phyloP scores from a whole-genome alignment of 2,797 vertebrate species.

The Emys orbicularis region DNA sequence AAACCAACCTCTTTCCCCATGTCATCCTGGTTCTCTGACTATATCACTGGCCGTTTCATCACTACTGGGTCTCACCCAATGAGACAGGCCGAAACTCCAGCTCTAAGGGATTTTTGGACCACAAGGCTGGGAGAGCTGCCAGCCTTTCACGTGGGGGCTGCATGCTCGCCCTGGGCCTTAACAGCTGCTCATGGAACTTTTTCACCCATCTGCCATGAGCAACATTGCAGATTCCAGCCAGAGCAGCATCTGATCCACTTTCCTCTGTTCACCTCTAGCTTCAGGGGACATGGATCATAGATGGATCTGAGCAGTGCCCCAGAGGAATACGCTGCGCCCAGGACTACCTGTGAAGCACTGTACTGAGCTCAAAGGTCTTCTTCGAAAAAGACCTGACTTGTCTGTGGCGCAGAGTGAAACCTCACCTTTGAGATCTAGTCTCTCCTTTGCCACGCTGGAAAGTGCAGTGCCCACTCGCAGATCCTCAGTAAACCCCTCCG shows the following conservation, averaged over 20 bases:
- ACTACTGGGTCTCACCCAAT: neutral
- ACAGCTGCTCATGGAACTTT: neutral
- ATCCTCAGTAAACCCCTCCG: neutral
- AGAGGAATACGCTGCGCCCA: neutral
- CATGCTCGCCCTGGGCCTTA: neutral
- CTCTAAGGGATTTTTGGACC: neutral
- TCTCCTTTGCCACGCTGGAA: neutral
- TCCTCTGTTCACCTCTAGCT: neutral
- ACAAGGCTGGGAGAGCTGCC: neutral
- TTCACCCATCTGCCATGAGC: neutral
- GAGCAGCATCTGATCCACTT: neutral
- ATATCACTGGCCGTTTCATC: neutral
- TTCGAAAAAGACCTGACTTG: neutral
- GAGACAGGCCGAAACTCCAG: neutral
- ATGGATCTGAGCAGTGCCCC: neutral
- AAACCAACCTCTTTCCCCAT: neutral
- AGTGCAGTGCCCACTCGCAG: neutral
- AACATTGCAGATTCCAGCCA: neutral
- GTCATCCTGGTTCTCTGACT: neutral
- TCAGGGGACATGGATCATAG: neutral
- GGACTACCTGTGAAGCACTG: neutral
- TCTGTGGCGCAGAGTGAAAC: neutral
- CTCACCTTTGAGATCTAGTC: neutral
- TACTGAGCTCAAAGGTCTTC: neutral
- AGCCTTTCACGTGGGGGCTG: neutral